Evolutionary conservation across 2,113 vertebrate species (phyloP).

Genomic region (Leiothrix lutea): DNA sequence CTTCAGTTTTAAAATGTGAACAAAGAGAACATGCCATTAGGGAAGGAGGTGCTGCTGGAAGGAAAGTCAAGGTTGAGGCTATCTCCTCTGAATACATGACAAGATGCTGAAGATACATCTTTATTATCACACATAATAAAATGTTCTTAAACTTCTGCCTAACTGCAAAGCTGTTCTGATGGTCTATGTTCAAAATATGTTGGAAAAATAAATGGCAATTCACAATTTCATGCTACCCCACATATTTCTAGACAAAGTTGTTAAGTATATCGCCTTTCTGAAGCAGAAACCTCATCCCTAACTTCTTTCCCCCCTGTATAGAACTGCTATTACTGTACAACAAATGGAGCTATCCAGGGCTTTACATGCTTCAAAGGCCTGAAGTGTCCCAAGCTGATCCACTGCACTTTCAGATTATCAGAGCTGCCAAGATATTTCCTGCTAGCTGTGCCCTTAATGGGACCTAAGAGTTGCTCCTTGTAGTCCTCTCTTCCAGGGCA

Average conservation of each 20-base stretch:
- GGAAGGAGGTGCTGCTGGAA: not conserved
- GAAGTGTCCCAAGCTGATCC: constrained; percentile 24
- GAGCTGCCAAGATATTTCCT: constrained; percentile 7
- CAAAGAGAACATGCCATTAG: constrained; percentile 30
- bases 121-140: constrained; percentile 18
- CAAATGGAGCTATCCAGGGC: not conserved
- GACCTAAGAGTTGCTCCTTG: constrained; percentile 42
- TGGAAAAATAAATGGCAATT: not conserved
- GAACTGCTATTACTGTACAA: not conserved
- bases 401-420: constrained; percentile 21
- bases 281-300: not conserved
- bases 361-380: constrained; percentile 16
- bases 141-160: constrained; percentile 21
- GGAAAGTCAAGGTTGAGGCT: constrained; percentile 23
- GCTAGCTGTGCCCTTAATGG: constrained; percentile 48
- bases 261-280: not conserved
- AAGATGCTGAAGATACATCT: not conserved
- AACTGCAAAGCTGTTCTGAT: constrained; percentile 12
- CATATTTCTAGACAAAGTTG: not conserved
- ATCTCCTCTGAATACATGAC: not conserved
- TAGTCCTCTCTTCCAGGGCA: not conserved
- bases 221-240: not conserved
- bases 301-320: not conserved
- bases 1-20: constrained; percentile 57
- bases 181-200: not conserved